Conservation (phyloP, 2,797 vertebrate genomes). For the Gambusia yucatana region DNA sequence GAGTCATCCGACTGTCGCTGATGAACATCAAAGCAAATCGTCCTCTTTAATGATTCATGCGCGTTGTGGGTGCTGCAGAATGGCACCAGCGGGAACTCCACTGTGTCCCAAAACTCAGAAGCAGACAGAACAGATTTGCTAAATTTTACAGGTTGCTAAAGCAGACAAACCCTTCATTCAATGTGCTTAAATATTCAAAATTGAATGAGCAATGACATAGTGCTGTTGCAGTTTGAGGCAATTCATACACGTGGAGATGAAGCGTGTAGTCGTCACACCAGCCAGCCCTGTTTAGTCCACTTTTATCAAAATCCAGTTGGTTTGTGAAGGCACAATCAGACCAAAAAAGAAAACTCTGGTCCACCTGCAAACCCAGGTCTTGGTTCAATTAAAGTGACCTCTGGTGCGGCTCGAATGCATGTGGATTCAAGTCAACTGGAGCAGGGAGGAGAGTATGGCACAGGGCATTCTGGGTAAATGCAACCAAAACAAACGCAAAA, state of each 20-base stretch:
- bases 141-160: slow-evolving; percentile 24
- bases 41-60: slow-evolving; percentile 68
- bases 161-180: slow-evolving; percentile 11
- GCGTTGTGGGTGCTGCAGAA: slow-evolving; percentile 20
- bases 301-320: too few relatives aligned
- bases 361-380: too few relatives aligned
- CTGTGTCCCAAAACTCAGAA: slow-evolving; percentile 17
- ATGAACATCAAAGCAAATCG: slow-evolving; percentile 64
- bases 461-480: too few relatives aligned
- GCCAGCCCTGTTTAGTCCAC: too few relatives aligned
- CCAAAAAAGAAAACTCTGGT: too few relatives aligned
- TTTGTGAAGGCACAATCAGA: too few relatives aligned
- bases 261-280: too few relatives aligned
- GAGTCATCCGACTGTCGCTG: slow-evolving; percentile 45
- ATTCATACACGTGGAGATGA: slow-evolving; percentile 31
- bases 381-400: too few relatives aligned
- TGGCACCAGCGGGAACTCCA: slow-evolving; percentile 9
- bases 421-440: too few relatives aligned
- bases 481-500: too few relatives aligned
- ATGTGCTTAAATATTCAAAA: slow-evolving; percentile 18
- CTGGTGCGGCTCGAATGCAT: too few relatives aligned
- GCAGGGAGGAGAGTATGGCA: too few relatives aligned
- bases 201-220: slow-evolving; percentile 15
- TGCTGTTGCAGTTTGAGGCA: slow-evolving; percentile 7
- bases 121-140: slow-evolving; percentile 33